Conservation (phyloP, 2,797 vertebrate genomes). For the Myotis myotis region DNA sequence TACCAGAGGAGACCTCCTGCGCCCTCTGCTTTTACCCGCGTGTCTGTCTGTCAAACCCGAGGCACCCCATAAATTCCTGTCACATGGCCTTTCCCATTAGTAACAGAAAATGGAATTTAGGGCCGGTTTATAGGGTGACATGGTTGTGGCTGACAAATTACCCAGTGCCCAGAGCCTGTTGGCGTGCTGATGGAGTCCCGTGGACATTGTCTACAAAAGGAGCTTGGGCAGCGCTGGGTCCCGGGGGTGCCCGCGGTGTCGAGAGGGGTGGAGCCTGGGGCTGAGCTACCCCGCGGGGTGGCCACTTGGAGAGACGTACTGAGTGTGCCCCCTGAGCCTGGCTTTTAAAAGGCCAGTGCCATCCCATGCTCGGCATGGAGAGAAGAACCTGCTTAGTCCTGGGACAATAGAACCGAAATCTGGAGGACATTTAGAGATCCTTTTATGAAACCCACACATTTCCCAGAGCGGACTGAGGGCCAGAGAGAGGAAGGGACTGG, state of each 20-base stretch:
- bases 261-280: not conserved
- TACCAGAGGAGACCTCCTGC: not conserved
- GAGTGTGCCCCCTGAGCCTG: not conserved
- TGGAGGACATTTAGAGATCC: not conserved
- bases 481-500: not conserved
- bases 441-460: not conserved
- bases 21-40: not conserved
- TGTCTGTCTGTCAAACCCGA: conserved; percentile 72
- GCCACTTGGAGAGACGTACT: not conserved
- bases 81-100: conserved; percentile 63
- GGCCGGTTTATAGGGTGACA: conserved; percentile 69
- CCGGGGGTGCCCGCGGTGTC: not conserved
- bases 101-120: conserved; percentile 70
- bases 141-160: conserved; percentile 71
- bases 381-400: not conserved
- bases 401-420: not conserved
- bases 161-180: conserved; percentile 35
- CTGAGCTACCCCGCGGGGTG: not conserved
- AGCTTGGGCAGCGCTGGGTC: not conserved
- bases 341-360: not conserved
- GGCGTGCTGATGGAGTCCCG: conserved; percentile 39
- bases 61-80: conserved; percentile 75
- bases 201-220: conserved; percentile 2
- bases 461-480: not conserved
- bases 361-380: not conserved